Evolutionary conservation across 2,113 vertebrate genomes (phyloP).

Genomic region (Erpornis zantholeuca): DNA sequence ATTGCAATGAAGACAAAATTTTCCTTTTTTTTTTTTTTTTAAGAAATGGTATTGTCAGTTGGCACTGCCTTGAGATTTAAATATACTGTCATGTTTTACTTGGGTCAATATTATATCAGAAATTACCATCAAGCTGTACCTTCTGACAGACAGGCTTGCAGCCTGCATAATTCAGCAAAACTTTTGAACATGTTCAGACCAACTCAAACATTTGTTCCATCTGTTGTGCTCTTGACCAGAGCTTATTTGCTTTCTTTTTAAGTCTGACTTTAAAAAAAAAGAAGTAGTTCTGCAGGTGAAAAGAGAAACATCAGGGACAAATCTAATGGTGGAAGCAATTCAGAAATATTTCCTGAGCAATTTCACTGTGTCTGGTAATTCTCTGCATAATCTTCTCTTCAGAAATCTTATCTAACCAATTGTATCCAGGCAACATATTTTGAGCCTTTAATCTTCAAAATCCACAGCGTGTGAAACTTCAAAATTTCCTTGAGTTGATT

Average conservation of each 20-base stretch:
- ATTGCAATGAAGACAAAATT: not conserved
- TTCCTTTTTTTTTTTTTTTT: not conserved
- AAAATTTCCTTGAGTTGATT: not conserved
- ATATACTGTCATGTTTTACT: not conserved
- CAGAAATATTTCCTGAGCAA: slow-evolving; percentile 21
- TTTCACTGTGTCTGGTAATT: not conserved
- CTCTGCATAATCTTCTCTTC: slow-evolving; percentile 20
- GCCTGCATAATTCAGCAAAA: not conserved
- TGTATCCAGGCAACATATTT: slow-evolving; percentile 1
- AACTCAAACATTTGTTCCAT: not conserved
- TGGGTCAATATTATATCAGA: not conserved
- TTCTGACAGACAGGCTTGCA: not conserved
- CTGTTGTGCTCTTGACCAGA: not conserved
- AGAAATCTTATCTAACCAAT: slow-evolving; percentile 35
- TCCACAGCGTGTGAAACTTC: not conserved
- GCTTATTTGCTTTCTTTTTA: slow-evolving; percentile 8
- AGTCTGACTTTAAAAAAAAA: not conserved
- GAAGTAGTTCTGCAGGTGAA: not conserved
- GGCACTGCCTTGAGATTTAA: not conserved
- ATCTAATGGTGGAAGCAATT: not conserved
- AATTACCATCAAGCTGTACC: not conserved
- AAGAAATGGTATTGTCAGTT: not conserved
- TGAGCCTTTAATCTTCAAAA: slow-evolving; percentile 42
- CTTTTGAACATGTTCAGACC: not conserved
- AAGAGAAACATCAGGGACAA: not conserved